Conservation (phyloP, 2,888 invertebrate genomes). For the Galeopsomyia nigrocyanea region DNA sequence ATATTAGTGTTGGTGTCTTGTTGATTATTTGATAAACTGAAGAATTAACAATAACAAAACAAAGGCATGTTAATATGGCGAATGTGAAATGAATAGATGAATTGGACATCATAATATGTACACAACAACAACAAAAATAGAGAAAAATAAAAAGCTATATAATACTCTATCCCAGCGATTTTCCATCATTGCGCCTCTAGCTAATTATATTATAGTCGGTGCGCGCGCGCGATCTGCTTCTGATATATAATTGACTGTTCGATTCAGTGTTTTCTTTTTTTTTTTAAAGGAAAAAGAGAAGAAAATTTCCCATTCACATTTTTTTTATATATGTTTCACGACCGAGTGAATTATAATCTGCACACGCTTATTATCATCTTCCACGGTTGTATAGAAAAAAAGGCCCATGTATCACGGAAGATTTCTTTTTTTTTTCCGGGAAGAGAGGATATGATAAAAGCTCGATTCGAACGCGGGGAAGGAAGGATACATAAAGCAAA, state of each 20-base stretch:
- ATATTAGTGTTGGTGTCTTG: conserved; percentile 45
- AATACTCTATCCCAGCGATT: conserved; percentile 42
- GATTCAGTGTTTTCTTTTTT: conserved; percentile 5
- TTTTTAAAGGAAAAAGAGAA: no score
- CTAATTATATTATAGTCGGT: neutral
- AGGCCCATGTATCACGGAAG: no score
- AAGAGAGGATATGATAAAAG: no score
- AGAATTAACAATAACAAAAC: conserved; percentile 15
- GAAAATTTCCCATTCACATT: no score
- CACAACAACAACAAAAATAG: no score
- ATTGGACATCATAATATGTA: conserved; percentile 3
- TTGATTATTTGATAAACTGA: conserved; percentile 12
- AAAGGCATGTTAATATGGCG: conserved; percentile 20
- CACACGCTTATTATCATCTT: no score
- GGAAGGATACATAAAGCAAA: no score
- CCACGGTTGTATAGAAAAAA: no score
- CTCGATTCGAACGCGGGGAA: no score
- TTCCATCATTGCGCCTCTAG: conserved; percentile 48
- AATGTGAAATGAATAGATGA: conserved; percentile 24
- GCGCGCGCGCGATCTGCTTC: conserved; percentile 11
- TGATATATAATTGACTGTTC: conserved; percentile 38
- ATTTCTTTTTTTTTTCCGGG: no score
- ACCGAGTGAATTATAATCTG: no score
- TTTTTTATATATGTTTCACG: no score
- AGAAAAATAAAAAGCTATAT: conserved; percentile 6